Base-by-base conservation (phyloP, 1,140 invertebrate species). In the Sitobion miscanthi region DNA sequence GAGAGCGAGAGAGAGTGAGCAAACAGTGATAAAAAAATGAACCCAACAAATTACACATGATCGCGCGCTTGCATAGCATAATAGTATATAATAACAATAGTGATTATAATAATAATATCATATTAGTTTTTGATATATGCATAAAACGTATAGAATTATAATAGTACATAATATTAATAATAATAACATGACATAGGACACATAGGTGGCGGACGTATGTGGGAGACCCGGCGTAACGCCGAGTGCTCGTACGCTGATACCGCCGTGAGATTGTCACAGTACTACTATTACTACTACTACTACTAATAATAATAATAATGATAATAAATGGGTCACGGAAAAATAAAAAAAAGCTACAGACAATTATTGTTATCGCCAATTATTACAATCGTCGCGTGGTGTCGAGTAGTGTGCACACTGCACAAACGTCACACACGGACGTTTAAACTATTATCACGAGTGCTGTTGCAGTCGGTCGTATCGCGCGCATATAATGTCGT, bases 321-420 rank as follows among this genome's bases (percentile, higher is more conserved):
- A 17, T 77, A 77, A 77, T 47, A 86, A 30, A 86, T 86, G 85
- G 85, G 85, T 86, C 85, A 86, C 45, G 38, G 25, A 11, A 47
- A 11, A 86, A 86, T 86, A 47, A 45, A 47, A 47, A 42, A 86
- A 86, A 47, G 45, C 62, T n/a, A 17, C 30, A 23, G n/a, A 49
- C 47, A 87, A 87, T 49, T 49, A 87, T 87, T 49, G 35, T 87
- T 87, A 87, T 87, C 86, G n/a, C 30, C 47, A 49, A 87, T 49
- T 47, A 86, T 86, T 87, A 87, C 30, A 35, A 87, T 49, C 47
- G 47, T 17, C 30, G 38, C 38, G 85, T 87, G 45, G 45, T 30
- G 25, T 47, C 11, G 14, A 30, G 14, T 47, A n/a, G 52, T 35
- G 42, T 38, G 54, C 25, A 57, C 52, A 38, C 17, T 20, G 6